phyloP scores from a whole-genome alignment of 92 coral and sea anemone genomes.

The Desmophyllum pertusum region DNA sequence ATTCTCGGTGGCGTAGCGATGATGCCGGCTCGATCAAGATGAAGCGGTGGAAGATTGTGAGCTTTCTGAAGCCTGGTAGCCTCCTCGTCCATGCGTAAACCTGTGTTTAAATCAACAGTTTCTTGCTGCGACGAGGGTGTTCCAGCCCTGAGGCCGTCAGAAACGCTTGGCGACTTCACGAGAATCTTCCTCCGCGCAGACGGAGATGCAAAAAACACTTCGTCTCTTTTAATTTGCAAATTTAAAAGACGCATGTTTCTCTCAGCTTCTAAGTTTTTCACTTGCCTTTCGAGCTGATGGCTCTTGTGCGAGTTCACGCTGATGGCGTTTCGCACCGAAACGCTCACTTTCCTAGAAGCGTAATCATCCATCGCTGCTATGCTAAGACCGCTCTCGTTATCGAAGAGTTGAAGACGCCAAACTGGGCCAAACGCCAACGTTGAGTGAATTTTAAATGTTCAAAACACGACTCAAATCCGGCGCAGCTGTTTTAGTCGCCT shows the following conservation, averaged over 20 bases:
- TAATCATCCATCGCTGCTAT: conserved; percentile 58
- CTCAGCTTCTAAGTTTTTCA: conserved; percentile 74
- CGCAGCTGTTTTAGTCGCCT: conserved; percentile 18
- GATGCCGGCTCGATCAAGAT: conserved; percentile 16
- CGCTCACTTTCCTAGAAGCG: conserved; percentile 60
- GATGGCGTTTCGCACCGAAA: conserved; percentile 67
- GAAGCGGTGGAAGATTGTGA: conserved; percentile 25
- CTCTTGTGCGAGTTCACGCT: conserved; percentile 53
- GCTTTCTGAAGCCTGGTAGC: conserved; percentile 9
- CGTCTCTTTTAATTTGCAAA: conserved; percentile 69
- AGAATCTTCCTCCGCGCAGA: conserved; percentile 11
- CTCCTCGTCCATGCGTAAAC: background rate
- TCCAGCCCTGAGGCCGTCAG: background rate
- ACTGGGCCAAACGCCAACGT: background rate
- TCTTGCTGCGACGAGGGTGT: conserved; percentile 9
- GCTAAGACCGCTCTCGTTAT: background rate
- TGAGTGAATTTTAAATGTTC: background rate
- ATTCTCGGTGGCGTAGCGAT: conserved; percentile 48
- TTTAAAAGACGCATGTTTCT: conserved; percentile 72
- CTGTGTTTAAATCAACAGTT: background rate
- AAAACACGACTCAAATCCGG: background rate
- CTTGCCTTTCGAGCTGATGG: conserved; percentile 61
- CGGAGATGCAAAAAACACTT: conserved; percentile 45
- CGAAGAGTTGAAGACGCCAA: background rate
- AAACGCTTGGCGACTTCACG: conserved; percentile 24